A percentile compares a stretch with the other conserved stretches of the same genome.
These are phyloP conservation scores for Trachurus trachurus DNA, from an alignment of 2,797 vertebrate species.

Conservation along the genomic window DNA sequence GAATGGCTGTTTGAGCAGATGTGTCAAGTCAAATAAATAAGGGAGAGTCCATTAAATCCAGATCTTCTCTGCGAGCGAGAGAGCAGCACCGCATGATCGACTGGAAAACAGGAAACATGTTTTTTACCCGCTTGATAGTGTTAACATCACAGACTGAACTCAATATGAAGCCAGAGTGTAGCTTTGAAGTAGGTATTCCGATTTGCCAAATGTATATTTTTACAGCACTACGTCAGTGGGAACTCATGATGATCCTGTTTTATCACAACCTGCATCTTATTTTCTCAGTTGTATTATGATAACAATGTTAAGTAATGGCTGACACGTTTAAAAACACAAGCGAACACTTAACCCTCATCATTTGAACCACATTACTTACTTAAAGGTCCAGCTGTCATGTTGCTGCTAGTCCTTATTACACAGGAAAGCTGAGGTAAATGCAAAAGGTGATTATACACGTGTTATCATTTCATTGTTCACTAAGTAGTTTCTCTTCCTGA, in stretches of 20 bases:
- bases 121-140: conserved; percentile 2
- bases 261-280: background rate
- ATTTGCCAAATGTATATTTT: background rate
- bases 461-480: too few species aligned
- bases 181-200: background rate
- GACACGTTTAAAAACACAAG: too few species aligned
- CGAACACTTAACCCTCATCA: too few species aligned
- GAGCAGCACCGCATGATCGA: conserved; percentile 32
- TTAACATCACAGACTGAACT: conserved; percentile 5
- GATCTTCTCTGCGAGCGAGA: conserved; percentile 38
- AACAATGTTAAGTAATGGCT: background rate
- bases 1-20: conserved; percentile 73
- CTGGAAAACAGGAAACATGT: conserved; percentile 23
- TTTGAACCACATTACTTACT: too few species aligned
- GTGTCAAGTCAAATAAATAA: conserved; percentile 76
- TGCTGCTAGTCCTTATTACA: too few species aligned
- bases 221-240: background rate
- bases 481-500: too few species aligned
- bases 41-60: conserved; percentile 69
- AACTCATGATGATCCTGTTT: background rate
- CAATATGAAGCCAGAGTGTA: background rate
- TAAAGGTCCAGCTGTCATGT: too few species aligned
- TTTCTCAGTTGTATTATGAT: background rate
- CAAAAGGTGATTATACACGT: too few species aligned
- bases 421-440: too few species aligned